Evolutionary conservation across 2,888 invertebrate species (phyloP), one percentile per base, ranked within the genome.

Genomic region (Drosophila borealis): DNA sequence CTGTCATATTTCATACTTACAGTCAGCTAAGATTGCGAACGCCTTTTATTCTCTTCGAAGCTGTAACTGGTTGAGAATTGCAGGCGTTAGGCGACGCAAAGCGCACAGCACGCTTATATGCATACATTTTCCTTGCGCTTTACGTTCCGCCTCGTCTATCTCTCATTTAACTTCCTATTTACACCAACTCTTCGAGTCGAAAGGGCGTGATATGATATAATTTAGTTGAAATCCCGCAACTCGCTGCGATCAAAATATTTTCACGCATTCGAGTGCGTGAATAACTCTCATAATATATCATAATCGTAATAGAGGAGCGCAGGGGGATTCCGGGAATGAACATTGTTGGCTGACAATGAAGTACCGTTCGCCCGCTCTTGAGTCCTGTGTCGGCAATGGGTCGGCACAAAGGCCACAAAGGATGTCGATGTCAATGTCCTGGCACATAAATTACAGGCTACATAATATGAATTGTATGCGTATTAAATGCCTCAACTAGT

Each of bases 371-470:
- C 8, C 29, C 8, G 29, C 29, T 29, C 29, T 53, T 21, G 46
- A n/a, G 46, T 21, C 9, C 44, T 13, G 46, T 56, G 75, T 70
- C 70, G 84, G 74, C 74, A 64, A 56, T 60, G 41, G 17, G 17
- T 2, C 17, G 17, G 65, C 51, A 80, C 78, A 77, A 70, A 61
- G 29, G 71, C 56, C 82, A 81, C 80, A 85, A 79, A 81, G 70
- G 78, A 85, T 69, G 84, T 74, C 84, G 64, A 83, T 71, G 86
- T 75, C 86, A 81, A 78, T 85, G 85, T 89, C 89, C 89, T 81
- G 70, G 67, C 61, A 85, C 83, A 83, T 83, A 83, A 83, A 83
- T 83, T 60, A 88, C 70, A 63, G 34, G 42, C 68, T 33, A 56
- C 46, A 78, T 74, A 66, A 67, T 77, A 74, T 83, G 70, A 60